Conservation (phyloP, 1,140 invertebrate genomes). For the Nasonia vitripennis region DNA sequence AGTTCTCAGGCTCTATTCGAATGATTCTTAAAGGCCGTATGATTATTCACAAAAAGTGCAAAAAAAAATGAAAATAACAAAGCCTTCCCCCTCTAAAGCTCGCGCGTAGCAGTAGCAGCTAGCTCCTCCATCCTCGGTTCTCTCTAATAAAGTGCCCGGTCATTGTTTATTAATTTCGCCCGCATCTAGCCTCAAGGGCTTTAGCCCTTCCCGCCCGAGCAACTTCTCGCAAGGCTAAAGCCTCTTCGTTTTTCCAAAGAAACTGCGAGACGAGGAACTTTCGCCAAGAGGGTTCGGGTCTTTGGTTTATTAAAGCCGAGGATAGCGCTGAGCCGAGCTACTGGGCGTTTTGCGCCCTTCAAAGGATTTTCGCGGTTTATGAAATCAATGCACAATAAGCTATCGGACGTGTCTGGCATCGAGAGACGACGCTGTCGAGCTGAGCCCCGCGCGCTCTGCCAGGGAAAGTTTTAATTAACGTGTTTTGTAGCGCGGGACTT, state of each 20-base stretch:
- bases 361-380: constrained; percentile 21
- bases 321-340: constrained; percentile 52
- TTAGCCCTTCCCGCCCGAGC: neutral
- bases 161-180: constrained; percentile 44
- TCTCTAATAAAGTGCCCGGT: constrained; percentile 24
- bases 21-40: too few species aligned
- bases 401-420: constrained; percentile 23
- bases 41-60: too few species aligned
- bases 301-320: constrained; percentile 54
- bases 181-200: constrained; percentile 1
- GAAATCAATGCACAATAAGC: constrained; percentile 25
- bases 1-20: neutral
- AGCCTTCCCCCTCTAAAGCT: neutral
- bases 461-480: constrained; percentile 24
- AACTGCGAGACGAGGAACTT: neutral
- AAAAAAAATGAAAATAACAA: too few species aligned
- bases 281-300: constrained; percentile 41
- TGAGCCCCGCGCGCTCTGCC: too few species aligned
- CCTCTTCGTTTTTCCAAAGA: constrained; percentile 27
- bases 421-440: neutral
- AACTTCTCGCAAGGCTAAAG: neutral
- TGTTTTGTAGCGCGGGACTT: neutral
- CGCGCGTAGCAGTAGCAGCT: neutral
- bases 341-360: neutral
- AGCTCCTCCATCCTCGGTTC: neutral